Evolutionary conservation across 2,113 vertebrate genomes (phyloP), one percentile per base, ranked within the genome.

Genomic region (Pygoscelis antarcticus): DNA sequence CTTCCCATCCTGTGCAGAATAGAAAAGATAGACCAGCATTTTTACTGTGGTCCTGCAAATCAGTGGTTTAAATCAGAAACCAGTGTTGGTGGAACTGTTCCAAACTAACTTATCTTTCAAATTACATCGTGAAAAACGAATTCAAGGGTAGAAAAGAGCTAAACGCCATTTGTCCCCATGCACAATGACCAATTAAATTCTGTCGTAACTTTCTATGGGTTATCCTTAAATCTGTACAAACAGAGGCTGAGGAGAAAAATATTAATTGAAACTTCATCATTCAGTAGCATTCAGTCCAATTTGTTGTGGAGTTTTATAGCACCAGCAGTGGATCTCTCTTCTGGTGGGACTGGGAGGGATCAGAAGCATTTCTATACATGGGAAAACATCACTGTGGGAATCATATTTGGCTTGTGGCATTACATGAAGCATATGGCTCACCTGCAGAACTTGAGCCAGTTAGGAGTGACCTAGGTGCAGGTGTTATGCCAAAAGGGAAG

Each of bases 401-500:
- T 70, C 40, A 3, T 44, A 89, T 84, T 91, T 95, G 93, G 74
- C 94, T 94, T 96, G 74, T 87, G 79, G 89, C 87, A 81, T 93
- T 93, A 89, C 79, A 60, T 49, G 55, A 94, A 97, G 55, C 76
- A 30, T 36, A 38, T 78, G 76, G 62, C 84, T 97, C 91, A 84
- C 69, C 77, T 96, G 89, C 90, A 92, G 93, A 96, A 96, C 87
- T 88, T 93, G 87, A 96, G 79, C n/a, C 36, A 34, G 84, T 80
- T 83, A 54, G 78, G 49, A 96, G 44, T 83, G 80, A 90, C 51
- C 8, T 9, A 72, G 88, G 47, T 13, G 58, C 77, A 80, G 71
- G 44, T 93, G 86, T 87, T 96, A 49, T 3, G 57, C 85, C 40
- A 60, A 80, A 81, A 76, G 93, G 76, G 83, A 97, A 95, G 91